Evolutionary conservation across 1,140 invertebrate species (phyloP), one percentile per base, ranked within the genome.

Genomic region (Papilio polyxenes): DNA sequence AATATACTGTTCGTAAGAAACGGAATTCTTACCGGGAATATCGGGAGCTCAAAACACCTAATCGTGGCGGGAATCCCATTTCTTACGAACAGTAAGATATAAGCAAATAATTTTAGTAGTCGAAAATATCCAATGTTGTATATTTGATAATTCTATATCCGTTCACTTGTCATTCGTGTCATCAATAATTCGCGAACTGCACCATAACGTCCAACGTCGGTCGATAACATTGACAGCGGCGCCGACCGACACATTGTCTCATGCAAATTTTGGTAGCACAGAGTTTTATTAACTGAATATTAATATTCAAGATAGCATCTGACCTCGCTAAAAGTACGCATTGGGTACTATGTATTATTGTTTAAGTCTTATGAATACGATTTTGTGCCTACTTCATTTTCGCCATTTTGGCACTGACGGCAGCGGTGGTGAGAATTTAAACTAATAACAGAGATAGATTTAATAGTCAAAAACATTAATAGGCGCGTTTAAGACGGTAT

Each of bases 251-350:
- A n/a, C 75, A 17, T 77, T 51, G 75, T 53, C 20, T 53, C 75
- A 77, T 77, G 75, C 75, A 77, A 77, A 77, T 77, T 77, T 77
- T 77, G 75, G 75, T 23, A 77, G 23, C 10, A 56, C 75, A 8
- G 1, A 31, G 48, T 77, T 77, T 77, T 77, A 53, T 31, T 56
- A 13, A 53, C 6, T 3, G 20, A 31, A 77, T 20, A 77, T 77
- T 49, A 77, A 77, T 75, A 75, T 77, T 77, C 75, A 77, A 77
- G 75, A 23, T 49, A 49, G 20, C 6, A 23, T 10, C 49, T 53
- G 49, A 15, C 75, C 75, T 77, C 49, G 15, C n/a, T 56, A n/a
- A 51, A n/a, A 23, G 49, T 51, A 77, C 13, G 37, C 13, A 0
- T 20, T 6, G 15, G 10, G 9, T 1, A 51, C 44, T 77, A 31